Evolutionary conservation across 2,113 vertebrate genomes (phyloP).

Genomic region (Bujurquina vittata): DNA sequence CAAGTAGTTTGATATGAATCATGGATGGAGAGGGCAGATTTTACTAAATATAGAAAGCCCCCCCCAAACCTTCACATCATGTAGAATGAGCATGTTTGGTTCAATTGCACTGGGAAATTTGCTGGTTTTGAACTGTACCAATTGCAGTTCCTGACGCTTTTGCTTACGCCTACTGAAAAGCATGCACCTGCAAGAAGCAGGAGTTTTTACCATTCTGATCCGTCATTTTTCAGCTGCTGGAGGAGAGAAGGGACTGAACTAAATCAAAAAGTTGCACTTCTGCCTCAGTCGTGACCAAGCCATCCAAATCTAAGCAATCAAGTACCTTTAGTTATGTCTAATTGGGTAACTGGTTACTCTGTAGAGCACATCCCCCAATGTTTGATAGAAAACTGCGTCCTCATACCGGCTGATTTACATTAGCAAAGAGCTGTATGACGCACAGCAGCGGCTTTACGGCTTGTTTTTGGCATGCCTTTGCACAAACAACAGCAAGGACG

Average conservation of each 20-base stretch:
- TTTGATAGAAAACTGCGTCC: not conserved
- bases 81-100: not conserved
- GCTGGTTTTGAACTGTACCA: not conserved
- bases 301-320: not conserved
- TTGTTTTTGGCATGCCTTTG: conserved; percentile 29
- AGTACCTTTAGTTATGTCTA: not conserved
- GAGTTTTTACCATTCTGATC: not conserved
- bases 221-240: not conserved
- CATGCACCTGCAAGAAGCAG: not conserved
- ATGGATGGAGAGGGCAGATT: not conserved
- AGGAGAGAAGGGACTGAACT: not conserved
- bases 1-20: not conserved
- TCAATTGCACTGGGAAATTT: not conserved
- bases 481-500: conserved; percentile 18
- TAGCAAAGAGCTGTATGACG: not conserved
- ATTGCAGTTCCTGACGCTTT: not conserved
- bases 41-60: not conserved
- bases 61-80: not conserved
- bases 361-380: not conserved
- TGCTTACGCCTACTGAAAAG: not conserved
- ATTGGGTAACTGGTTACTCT: not conserved
- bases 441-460: not conserved
- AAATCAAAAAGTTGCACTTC: not conserved
- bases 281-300: no score
- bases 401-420: not conserved